These are phyloP conservation scores for Drosophila demipolita DNA, from an alignment of 2,888 invertebrate genomes.

Conservation along the genomic window DNA sequence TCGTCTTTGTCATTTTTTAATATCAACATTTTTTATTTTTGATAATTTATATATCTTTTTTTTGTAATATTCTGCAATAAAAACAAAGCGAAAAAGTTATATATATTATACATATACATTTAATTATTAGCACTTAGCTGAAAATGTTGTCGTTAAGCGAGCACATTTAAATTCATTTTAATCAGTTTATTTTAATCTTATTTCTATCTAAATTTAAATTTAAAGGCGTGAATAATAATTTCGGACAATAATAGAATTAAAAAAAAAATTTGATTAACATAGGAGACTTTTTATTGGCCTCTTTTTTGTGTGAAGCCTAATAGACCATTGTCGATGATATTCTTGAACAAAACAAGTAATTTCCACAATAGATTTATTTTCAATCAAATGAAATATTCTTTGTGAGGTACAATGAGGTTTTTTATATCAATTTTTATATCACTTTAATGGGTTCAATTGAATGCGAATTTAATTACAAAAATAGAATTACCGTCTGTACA, in stretches of 20 bases:
- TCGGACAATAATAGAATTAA: neutral
- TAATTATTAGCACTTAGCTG: neutral
- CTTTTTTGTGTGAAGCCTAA: neutral
- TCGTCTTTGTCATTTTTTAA: slow-evolving; percentile 42
- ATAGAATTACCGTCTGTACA: neutral
- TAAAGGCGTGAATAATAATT: neutral
- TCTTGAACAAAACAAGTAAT: neutral
- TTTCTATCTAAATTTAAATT: neutral
- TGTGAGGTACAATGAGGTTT: neutral
- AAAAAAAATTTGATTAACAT: neutral
- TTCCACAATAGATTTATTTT: neutral
- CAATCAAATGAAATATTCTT: neutral
- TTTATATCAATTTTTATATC: neutral
- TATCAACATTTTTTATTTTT: slow-evolving; percentile 29
- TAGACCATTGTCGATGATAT: neutral
- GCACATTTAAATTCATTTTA: neutral
- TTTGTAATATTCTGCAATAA: slow-evolving; percentile 20
- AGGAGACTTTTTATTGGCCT: neutral
- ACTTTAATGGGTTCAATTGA: neutral
- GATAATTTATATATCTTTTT: slow-evolving; percentile 5
- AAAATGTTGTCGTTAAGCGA: neutral
- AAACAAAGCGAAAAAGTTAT: neutral
- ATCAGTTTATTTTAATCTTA: neutral
- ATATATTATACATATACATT: neutral
- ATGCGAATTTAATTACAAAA: neutral